phyloP scores from a whole-genome alignment of 2,888 invertebrate genomes.

The Stenurella melanura region DNA sequence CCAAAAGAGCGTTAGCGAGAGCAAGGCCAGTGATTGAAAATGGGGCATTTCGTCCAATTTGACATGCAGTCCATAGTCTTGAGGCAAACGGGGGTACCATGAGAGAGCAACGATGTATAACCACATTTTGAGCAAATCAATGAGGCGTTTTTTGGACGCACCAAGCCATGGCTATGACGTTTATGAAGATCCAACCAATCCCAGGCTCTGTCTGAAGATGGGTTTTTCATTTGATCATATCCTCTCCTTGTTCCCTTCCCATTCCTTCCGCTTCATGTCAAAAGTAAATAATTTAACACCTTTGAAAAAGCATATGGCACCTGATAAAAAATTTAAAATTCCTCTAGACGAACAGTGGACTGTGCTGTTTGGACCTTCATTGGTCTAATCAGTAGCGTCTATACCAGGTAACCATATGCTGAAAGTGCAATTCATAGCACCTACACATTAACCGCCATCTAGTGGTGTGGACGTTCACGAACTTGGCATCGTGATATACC shows the following conservation, averaged over 20 bases:
- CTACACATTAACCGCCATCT: slow-evolving; percentile 13
- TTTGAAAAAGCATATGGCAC: slow-evolving; percentile 35
- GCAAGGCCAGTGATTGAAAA: slow-evolving; percentile 58
- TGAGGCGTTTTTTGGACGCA: slow-evolving; percentile 35
- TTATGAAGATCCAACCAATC: slow-evolving; percentile 44
- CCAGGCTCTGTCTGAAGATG: slow-evolving; percentile 48
- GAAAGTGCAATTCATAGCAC: slow-evolving; percentile 26
- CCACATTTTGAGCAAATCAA: slow-evolving; percentile 61
- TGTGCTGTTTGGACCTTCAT: slow-evolving; percentile 15
- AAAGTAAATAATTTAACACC: slow-evolving; percentile 7
- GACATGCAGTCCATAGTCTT: slow-evolving; percentile 48
- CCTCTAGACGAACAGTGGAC: slow-evolving; percentile 6
- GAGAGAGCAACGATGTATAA: slow-evolving; percentile 52
- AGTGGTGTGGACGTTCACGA: slow-evolving; percentile 22
- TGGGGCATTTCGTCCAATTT: slow-evolving; percentile 53
- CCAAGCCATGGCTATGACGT: slow-evolving; percentile 40
- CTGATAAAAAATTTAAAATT: slow-evolving; percentile 7
- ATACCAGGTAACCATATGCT: slow-evolving; percentile 39
- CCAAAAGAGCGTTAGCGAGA: slow-evolving; percentile 53
- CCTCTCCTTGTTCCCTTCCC: not conserved
- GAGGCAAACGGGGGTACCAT: slow-evolving; percentile 53
- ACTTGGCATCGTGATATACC: slow-evolving; percentile 20
- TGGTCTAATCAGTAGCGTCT: slow-evolving; percentile 27
- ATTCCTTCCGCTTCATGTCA: not conserved
- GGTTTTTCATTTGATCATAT: slow-evolving; percentile 42